Base-by-base conservation (phyloP, 2,888 invertebrate genomes). In the Eudemis profundana region DNA sequence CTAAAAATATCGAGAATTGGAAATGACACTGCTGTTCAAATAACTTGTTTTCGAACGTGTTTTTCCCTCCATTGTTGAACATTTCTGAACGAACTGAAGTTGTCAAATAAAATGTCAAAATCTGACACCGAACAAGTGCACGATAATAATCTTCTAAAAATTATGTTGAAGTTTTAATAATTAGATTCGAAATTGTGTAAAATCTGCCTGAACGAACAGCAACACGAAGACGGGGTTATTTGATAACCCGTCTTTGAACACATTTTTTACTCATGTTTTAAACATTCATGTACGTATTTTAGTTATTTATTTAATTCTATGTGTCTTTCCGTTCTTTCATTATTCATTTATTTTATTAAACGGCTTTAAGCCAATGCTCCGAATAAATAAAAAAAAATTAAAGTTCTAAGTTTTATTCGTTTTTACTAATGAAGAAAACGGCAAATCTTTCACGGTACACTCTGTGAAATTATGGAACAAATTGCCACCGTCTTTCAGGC, bases 261-360 rank as follows among this genome's bases (percentile, higher is more conserved):
- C 50, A 44, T 59, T 64, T 51, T 64, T 64, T 19, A 57, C 12
- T 59, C 51, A 51, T 27, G 50, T 64, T 36, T 50, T 64, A 27
- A 57, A 50, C 8, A 38, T 64, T 14, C 57, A 50, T 1, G 64
- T 64, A 51, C 12, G 64, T 57, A 36, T 4, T 10, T 2, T 15
- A 21, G 4, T 4, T 40, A 14, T 40, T 15, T 23, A 12, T n/a
- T n/a, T 2, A 14, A n/a, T 10, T 33, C 4, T 1, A 21, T 14
- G 3, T 23, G 1, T 17, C 7, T 15, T 38, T 12, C 14, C 8
- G 38, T 40, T 14, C 7, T 5, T 14, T 53, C 8, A 33, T n/a
- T 2, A 0, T 12, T 33, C 8, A 29, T 7, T 29, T 0, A 7
- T 7, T 29, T 5, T 8, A 29, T 29, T 8, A 7, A 2, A 5